A percentile compares a stretch with the other conserved stretches of the same genome.
These are phyloP conservation scores for Cossypha dichroa DNA, from an alignment of 2,797 vertebrate genomes.

Conservation along the genomic window DNA sequence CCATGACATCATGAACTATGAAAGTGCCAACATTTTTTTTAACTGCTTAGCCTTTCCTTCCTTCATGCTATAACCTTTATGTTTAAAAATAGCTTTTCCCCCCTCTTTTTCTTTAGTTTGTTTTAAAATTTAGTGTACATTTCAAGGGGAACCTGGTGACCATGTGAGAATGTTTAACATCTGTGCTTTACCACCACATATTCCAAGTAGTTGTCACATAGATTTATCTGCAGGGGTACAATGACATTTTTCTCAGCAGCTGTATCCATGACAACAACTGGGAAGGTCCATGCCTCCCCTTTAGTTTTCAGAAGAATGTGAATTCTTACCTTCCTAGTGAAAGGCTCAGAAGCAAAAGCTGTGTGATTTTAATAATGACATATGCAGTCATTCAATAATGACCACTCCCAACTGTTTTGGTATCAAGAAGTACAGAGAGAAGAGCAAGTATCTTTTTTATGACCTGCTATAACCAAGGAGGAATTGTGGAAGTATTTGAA, in stretches of 20 bases:
- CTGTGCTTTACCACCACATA: background rate
- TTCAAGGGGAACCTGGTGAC: constrained; percentile 28
- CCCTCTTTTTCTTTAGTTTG: background rate
- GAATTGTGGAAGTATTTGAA: background rate
- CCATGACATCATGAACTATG: constrained; percentile 63
- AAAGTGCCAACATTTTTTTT: constrained; percentile 50
- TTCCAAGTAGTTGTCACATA: constrained; percentile 70
- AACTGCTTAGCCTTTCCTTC: constrained; percentile 16
- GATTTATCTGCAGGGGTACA: constrained; percentile 63
- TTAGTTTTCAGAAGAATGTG: constrained; percentile 17
- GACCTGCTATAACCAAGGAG: background rate
- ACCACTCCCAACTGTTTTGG: background rate
- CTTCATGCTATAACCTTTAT: constrained; percentile 4
- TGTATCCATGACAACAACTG: constrained; percentile 71
- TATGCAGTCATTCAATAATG: background rate
- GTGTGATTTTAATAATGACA: background rate
- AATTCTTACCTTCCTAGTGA: constrained; percentile 34
- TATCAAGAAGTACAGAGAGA: background rate
- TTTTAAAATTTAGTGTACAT: background rate
- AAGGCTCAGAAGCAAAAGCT: background rate
- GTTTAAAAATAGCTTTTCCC: background rate
- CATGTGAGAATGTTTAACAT: constrained; percentile 55
- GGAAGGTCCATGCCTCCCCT: constrained; percentile 30
- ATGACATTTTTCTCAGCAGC: constrained; percentile 70
- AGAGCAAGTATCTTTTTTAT: background rate